Percentiles rank a stretch among this genome's conserved stretches.
phyloP scores from a whole-genome alignment of 2,888 invertebrate genomes.

The Cephus runcator region DNA sequence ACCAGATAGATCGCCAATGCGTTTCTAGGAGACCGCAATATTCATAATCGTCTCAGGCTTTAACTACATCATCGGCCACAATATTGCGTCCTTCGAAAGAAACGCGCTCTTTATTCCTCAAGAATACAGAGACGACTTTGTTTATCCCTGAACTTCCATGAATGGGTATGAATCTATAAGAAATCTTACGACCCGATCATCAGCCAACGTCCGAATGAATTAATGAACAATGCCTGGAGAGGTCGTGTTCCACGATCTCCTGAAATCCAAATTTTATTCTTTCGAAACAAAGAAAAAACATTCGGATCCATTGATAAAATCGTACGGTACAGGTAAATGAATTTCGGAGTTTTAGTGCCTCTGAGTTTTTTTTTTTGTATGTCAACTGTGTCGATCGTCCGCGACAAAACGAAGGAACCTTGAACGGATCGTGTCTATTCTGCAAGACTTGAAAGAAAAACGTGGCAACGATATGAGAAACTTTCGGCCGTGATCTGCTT shows the following conservation, averaged over 20 bases:
- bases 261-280: background rate
- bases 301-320: background rate
- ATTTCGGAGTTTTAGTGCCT: background rate
- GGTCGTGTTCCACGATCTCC: background rate
- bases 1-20: slow-evolving; percentile 21
- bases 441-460: background rate
- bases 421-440: background rate
- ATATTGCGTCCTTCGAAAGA: slow-evolving; percentile 25
- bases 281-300: background rate
- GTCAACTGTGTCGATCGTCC: background rate
- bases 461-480: background rate
- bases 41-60: slow-evolving; percentile 48
- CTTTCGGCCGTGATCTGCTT: background rate
- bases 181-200: background rate
- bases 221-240: background rate
- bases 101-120: background rate
- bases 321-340: background rate
- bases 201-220: background rate
- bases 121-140: background rate
- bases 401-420: background rate
- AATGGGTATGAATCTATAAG: background rate
- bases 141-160: background rate
- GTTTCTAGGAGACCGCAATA: slow-evolving; percentile 50
- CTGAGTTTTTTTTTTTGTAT: background rate
- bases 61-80: slow-evolving; percentile 31